Evolutionary conservation across 2,113 vertebrate species (phyloP).

Genomic region (Tychaedon coryphoeus): DNA sequence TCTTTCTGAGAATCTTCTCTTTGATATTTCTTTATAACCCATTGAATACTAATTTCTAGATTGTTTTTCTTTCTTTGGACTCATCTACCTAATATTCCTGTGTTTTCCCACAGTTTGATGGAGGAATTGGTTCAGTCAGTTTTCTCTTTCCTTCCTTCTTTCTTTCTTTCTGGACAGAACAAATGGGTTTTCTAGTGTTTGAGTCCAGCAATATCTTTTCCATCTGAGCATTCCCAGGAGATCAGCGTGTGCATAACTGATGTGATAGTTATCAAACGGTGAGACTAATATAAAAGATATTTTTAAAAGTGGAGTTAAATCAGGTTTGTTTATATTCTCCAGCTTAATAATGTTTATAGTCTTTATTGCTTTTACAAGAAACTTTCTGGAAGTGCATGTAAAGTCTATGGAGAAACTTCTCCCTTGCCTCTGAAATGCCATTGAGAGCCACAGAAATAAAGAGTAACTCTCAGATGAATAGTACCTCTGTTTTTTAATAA

Average conservation of each 20-base stretch:
- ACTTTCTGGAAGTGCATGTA: background rate
- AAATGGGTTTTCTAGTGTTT: background rate
- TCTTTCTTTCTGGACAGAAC: background rate
- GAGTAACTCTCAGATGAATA: background rate
- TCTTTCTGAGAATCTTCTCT: background rate
- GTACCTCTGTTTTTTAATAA: background rate
- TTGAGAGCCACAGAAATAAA: background rate
- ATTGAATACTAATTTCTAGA: background rate
- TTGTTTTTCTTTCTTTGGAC: background rate
- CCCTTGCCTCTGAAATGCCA: background rate
- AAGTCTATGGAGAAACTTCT: background rate
- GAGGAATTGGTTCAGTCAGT: background rate
- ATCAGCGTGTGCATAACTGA: background rate
- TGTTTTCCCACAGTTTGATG: background rate
- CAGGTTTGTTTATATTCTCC: background rate
- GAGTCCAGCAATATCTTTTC: background rate
- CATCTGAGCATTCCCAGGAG: background rate
- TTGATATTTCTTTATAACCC: background rate
- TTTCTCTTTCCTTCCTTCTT: background rate
- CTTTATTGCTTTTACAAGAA: background rate
- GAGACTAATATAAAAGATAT: background rate
- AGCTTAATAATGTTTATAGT: background rate
- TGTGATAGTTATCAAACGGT: background rate
- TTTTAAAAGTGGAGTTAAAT: background rate
- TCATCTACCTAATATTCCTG: background rate